phyloP scores from a whole-genome alignment of 2,113 vertebrate species.

The Lasiurus borealis region DNA sequence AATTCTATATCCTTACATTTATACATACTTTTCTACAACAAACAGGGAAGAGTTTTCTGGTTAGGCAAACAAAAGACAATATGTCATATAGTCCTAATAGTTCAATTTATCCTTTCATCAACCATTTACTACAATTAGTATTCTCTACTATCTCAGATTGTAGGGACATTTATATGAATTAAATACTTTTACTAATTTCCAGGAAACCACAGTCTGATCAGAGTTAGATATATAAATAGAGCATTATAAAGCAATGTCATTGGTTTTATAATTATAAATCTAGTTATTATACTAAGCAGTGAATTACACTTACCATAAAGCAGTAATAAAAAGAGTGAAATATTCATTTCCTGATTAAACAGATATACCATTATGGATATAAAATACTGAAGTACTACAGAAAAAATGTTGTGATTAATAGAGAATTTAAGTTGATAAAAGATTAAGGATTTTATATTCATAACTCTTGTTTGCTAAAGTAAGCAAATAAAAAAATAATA shows the following conservation, averaged over 20 bases:
- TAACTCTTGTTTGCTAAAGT: neutral
- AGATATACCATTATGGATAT: neutral
- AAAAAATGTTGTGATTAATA: conserved; percentile 1
- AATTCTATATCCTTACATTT: neutral
- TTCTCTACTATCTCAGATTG: neutral
- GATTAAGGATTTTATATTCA: neutral
- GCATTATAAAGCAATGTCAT: neutral
- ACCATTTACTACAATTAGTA: neutral
- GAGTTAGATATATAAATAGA: neutral
- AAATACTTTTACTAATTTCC: neutral
- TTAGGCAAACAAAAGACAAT: conserved; percentile 4
- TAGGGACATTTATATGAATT: neutral
- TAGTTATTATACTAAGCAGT: neutral
- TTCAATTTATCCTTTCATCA: neutral
- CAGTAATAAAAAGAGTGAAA: conserved; percentile 15
- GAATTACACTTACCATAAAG: neutral
- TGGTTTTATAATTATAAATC: conserved; percentile 13
- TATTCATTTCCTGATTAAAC: neutral
- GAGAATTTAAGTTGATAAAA: neutral
- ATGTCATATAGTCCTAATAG: neutral
- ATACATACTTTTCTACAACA: neutral
- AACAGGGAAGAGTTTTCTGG: neutral
- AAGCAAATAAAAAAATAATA: neutral
- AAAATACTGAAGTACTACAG: neutral
- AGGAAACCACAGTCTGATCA: neutral